Base-by-base conservation (phyloP, 2,888 invertebrate species). In the Poecilobothrus nobilitatus region DNA sequence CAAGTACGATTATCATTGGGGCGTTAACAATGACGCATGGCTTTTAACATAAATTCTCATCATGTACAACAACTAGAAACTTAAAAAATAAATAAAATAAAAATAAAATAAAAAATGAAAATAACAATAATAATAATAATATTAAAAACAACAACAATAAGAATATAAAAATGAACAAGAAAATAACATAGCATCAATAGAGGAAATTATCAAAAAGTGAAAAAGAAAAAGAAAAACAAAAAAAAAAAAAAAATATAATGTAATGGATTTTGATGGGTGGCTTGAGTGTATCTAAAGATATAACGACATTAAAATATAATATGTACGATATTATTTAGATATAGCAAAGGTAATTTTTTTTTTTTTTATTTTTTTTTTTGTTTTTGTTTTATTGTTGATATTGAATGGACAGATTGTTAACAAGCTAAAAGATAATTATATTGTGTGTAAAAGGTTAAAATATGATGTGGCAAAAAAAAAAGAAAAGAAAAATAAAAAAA, bases 1-100 rank as follows among this genome's bases (percentile, higher is more conserved):
- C 53, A 53, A 10, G 27, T 63, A 27, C 27, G 27, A 63, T 27
- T 20, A 34, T 65, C 37, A 65, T 20, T 65, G 65, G 65, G 65
- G 65, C 65, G 65, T 65, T 65, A 33, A 65, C 65, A 34, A 37
- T 65, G 65, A 37, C 65, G 65, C 65, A 65, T 65, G 37, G 33
- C 65, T 65, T 65, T 65, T 34, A 65, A 37, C 37, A n/a, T 53
- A 18, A 18, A 53, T 53, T 53, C 18, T 53, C 53, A 53, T 53
- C 53, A 53, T 53, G 53, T 53, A 53, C 53, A 53, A 53, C 53
- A 53, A 53, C 53, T n/a, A 53, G 18, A 53, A 41, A 41, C 41
- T 41, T 41, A 41, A 41, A 41, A 41, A 41, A 12, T 12, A 41
- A 5, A n/a, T n/a, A n/a, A n/a, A n/a, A 41, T 12, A 41, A 6